These are phyloP conservation scores for Aricia agestis DNA, from an alignment of 1,140 invertebrate genomes.

Conservation along the genomic window DNA sequence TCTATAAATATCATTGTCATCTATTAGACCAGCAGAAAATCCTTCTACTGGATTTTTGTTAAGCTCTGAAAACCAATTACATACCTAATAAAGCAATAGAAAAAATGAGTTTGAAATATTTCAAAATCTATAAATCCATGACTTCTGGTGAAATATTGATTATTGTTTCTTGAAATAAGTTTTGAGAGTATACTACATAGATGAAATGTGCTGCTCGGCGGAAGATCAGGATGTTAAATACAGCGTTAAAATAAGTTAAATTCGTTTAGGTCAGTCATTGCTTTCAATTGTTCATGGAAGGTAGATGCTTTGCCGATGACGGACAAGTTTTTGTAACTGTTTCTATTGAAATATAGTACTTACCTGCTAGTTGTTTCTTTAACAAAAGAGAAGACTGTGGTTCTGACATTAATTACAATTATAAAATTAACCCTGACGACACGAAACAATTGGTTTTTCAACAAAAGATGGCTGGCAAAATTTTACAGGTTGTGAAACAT, in stretches of 20 bases:
- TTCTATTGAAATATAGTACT: slow-evolving; percentile 55
- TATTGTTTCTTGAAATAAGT: slow-evolving; percentile 16
- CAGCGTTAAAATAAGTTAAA: slow-evolving; percentile 58
- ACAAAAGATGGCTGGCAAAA: slow-evolving; percentile 79
- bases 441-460: slow-evolving; percentile 78
- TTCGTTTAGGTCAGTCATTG: slow-evolving; percentile 70
- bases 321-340: slow-evolving; percentile 37
- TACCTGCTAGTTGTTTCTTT: slow-evolving; percentile 97
- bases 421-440: slow-evolving; percentile 79
- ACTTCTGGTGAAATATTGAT: slow-evolving; percentile 19
- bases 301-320: slow-evolving; percentile 48
- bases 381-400: slow-evolving; percentile 95
- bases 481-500: slow-evolving; percentile 76
- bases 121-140: slow-evolving; percentile 18
- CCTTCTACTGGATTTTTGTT: slow-evolving; percentile 99
- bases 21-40: slow-evolving; percentile 98
- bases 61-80: slow-evolving; percentile 86
- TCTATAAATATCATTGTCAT: slow-evolving; percentile 99
- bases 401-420: slow-evolving; percentile 92
- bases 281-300: slow-evolving; percentile 41
- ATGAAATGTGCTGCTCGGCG: neutral
- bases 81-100: slow-evolving; percentile 12
- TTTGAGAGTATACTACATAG: slow-evolving; percentile 2
- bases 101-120: neutral
- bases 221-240: slow-evolving; percentile 19